Evolutionary conservation across 2,113 vertebrate genomes (phyloP).

Genomic region (Desmodus rotundus): DNA sequence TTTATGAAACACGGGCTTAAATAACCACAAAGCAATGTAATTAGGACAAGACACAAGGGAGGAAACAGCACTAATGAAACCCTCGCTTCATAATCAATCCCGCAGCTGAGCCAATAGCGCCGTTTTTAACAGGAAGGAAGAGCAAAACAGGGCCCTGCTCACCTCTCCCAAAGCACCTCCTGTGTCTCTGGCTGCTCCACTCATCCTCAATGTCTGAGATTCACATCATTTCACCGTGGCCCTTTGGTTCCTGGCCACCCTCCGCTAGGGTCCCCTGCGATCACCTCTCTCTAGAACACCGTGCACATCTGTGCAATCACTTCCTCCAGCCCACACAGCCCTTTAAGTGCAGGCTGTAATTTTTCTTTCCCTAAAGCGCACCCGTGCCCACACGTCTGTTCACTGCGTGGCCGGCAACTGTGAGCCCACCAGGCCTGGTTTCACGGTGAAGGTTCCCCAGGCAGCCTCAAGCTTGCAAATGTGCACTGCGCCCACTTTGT

Average conservation of each 20-base stretch:
- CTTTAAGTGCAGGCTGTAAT: rapidly evolving
- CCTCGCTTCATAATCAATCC: neutral
- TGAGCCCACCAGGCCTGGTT: too few species aligned
- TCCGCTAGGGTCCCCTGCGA: neutral
- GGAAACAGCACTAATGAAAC: neutral
- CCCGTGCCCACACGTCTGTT: neutral
- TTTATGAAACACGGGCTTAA: neutral
- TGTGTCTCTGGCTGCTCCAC: neutral
- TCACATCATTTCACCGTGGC: too few species aligned
- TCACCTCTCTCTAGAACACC: rapidly evolving
- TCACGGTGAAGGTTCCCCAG: too few species aligned
- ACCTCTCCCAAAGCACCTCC: neutral
- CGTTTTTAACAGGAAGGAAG: neutral
- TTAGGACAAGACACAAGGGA: neutral
- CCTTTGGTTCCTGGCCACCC: too few species aligned
- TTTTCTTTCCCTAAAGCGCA: neutral
- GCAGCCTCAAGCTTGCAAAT: too few species aligned
- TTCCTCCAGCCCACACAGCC: neutral
- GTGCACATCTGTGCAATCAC: rapidly evolving
- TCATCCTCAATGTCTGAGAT: too few species aligned
- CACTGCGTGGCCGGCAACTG: too few species aligned
- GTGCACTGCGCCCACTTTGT: neutral
- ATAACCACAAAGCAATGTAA: neutral
- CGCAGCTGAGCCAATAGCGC: neutral
- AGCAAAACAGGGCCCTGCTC: rapidly evolving